These are phyloP conservation scores for Tonatia bakeri DNA, from an alignment of 2,113 vertebrate genomes.

Conservation along the genomic window DNA sequence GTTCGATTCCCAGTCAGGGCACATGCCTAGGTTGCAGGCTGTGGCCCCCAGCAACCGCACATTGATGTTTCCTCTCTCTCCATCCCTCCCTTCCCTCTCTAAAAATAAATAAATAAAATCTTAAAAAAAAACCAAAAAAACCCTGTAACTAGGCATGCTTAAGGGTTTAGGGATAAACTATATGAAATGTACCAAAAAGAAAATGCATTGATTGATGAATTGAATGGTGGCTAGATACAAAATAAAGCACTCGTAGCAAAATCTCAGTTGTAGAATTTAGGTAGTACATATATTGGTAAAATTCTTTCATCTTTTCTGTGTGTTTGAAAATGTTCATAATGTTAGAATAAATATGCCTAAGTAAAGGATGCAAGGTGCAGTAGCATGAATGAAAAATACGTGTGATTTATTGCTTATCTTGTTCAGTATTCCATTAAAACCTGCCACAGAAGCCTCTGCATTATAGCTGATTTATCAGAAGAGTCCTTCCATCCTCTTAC, in stretches of 20 bases:
- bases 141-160: background rate
- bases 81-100: too few relatives aligned
- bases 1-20: too few relatives aligned
- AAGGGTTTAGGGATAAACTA: background rate
- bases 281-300: background rate
- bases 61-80: too few relatives aligned
- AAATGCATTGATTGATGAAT: background rate
- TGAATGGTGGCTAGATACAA: background rate
- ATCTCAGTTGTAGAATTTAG: background rate
- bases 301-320: background rate
- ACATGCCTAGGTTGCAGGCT: too few relatives aligned
- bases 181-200: background rate
- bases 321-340: background rate
- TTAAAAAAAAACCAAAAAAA: too few relatives aligned
- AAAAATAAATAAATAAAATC: too few relatives aligned
- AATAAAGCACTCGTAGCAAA: background rate
- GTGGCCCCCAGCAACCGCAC: too few relatives aligned
- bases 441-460: background rate
- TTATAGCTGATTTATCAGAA: background rate
- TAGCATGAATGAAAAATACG: background rate
- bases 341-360: background rate
- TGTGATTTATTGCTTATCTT: conserved; percentile 18
- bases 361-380: background rate
- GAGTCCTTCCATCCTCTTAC: background rate
- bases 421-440: conserved; percentile 14